phyloP scores from a whole-genome alignment of 2,113 vertebrate species.

The Lycaon pictus region DNA sequence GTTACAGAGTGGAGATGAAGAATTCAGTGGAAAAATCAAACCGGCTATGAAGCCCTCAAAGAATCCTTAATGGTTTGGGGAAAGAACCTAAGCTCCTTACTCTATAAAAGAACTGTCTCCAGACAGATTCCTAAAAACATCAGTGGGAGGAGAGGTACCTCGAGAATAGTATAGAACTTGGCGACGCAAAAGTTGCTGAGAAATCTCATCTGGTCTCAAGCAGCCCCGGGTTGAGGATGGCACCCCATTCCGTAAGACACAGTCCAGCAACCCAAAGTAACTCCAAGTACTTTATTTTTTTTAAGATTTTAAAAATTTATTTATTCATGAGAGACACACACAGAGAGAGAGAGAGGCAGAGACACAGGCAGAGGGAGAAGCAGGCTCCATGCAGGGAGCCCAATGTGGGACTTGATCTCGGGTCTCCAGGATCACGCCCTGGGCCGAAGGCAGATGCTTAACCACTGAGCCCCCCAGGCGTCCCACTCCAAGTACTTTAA shows the following conservation, averaged over 20 bases:
- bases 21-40: not conserved
- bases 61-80: not conserved
- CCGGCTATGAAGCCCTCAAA: too few relatives aligned
- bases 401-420: too few relatives aligned
- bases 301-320: too few relatives aligned
- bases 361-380: too few relatives aligned
- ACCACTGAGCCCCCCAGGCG: too few relatives aligned
- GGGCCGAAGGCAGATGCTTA: too few relatives aligned
- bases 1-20: not conserved
- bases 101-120: not conserved
- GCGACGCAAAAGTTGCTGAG: not conserved
- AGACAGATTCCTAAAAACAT: not conserved
- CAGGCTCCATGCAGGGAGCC: too few relatives aligned
- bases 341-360: too few relatives aligned
- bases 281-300: too few relatives aligned
- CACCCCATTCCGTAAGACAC: not conserved
- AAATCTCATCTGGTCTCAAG: not conserved
- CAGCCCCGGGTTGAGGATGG: accelerated
- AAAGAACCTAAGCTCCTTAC: not conserved
- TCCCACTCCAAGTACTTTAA: too few relatives aligned
- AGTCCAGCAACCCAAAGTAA: not conserved
- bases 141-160: not conserved
- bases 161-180: accelerated
- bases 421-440: too few relatives aligned
- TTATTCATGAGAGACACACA: too few relatives aligned